A percentile compares a stretch with the other conserved stretches of the same genome.
Conservation (phyloP, 2,888 invertebrate genomes). For the Macrosiphum euphorbiae region DNA sequence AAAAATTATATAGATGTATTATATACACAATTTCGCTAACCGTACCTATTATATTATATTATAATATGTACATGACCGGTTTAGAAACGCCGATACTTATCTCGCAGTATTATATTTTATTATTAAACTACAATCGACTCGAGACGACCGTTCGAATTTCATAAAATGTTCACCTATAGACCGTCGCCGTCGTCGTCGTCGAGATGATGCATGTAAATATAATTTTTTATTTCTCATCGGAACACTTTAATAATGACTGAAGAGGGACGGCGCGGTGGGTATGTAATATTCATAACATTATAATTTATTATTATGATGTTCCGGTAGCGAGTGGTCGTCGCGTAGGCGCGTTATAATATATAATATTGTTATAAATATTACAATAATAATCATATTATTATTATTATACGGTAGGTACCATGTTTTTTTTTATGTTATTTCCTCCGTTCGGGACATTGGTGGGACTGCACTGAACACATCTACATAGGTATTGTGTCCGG, state of each 20-base stretch:
- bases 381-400: neutral
- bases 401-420: neutral
- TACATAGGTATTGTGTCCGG: too few relatives aligned
- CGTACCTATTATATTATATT: neutral
- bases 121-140: neutral
- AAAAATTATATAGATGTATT: neutral
- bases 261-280: neutral
- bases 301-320: neutral
- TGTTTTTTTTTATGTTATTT: neutral
- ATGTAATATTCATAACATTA: neutral
- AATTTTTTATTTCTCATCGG: neutral
- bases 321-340: neutral
- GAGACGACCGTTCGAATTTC: neutral
- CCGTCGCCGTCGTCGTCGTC: too few relatives aligned
- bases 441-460: neutral
- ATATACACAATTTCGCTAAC: neutral
- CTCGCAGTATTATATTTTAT: neutral
- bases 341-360: neutral
- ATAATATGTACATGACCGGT: neutral
- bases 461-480: neutral
- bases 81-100: neutral
- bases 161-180: neutral
- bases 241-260: neutral
- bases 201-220: neutral
- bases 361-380: neutral